Evolutionary conservation across 2,113 vertebrate species (phyloP), one percentile per base, ranked within the genome.

Genomic region (Pholis gunnellus): DNA sequence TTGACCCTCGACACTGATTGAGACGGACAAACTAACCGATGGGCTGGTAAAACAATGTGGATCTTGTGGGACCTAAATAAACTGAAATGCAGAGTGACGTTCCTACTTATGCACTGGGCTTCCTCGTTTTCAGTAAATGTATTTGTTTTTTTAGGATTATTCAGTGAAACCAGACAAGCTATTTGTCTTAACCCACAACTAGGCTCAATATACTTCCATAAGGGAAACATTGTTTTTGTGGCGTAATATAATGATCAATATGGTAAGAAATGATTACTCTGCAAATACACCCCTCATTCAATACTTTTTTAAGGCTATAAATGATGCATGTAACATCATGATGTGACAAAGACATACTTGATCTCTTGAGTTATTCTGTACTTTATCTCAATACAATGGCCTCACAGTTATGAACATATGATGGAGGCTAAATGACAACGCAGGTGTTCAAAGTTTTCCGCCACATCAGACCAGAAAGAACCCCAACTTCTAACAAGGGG

Each of bases 401-500:
- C 7, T 46, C 20, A 48, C 20, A 31, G 27, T 59, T 42, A 38
- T 20, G 68, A 64, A 5, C 22, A 34, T 11, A 15, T 7, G 31
- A 70, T 9, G 27, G 50, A 70, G 38, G 38, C 46, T 60, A 38
- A 72, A 82, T 50, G 60, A 76, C 22, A 46, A 36, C 5, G 5
- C 63, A 68, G 42, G 71, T 52, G 57, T 64, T 76, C 14, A 81
- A 88, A 89, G 82, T 92, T 90, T 88, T 81, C 17, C 11, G 50
- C 75, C 63, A 79, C 27, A 38, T 59, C 82, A 63, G 79, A 64
- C 40, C 31, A 75, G 59, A 90, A 85, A 85, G 36, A 75, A 71
- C 66, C 69, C 20, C 78, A 88, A 89, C 89, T 87, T 88, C 81
- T 92, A 92, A 91, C 88, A 84, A 90, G 87, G 73, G 15, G 57